Base-by-base conservation (phyloP, 2,888 invertebrate species). In the Parnassius orleans region DNA sequence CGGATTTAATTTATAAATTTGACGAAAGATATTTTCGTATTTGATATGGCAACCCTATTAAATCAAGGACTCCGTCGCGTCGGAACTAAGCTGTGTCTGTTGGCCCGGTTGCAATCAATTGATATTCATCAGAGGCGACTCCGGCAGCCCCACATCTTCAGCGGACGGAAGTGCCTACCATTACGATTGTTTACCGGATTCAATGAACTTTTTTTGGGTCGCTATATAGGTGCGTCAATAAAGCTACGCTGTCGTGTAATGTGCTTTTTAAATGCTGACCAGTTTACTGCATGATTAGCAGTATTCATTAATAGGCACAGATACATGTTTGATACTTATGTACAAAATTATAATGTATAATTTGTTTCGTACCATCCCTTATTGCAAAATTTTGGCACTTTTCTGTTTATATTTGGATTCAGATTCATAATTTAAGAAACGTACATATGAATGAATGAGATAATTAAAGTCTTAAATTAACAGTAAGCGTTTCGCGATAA, bases 141-240 rank as follows among this genome's bases (percentile, higher is more conserved):
- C 56, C 64, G 69, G 54, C 63, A 69, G 74, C 74, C 78, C 77
- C 75, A 78, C 77, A 78, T 81, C 78, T 80, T 79, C 73, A 75
- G 74, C 72, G 79, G 76, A 77, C 85, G 86, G 86, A 87, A 86
- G 83, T 77, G 77, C 71, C 75, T 71, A 33, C 53, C 72, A 69
- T 58, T 63, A 69, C 78, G 72, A 83, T 81, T 80, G 83, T 86
- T 85, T 84, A 81, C 86, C 81, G 81, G 84, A 86, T 81, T 79
- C 84, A 84, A 79, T 83, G 87, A 85, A 83, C 86, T 77, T 73
- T 86, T 81, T 85, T 74, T 81, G 69, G 86, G 86, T 80, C 84
- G 74, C 65, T 63, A 68, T 67, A 73, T 15, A 72, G 69, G 65
- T 47, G 57, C 53, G 57, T 57, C 61, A 15, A 53, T 61, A 57